phyloP scores from a whole-genome alignment of 1,140 invertebrate species.

The Teleopsis dalmanni region DNA sequence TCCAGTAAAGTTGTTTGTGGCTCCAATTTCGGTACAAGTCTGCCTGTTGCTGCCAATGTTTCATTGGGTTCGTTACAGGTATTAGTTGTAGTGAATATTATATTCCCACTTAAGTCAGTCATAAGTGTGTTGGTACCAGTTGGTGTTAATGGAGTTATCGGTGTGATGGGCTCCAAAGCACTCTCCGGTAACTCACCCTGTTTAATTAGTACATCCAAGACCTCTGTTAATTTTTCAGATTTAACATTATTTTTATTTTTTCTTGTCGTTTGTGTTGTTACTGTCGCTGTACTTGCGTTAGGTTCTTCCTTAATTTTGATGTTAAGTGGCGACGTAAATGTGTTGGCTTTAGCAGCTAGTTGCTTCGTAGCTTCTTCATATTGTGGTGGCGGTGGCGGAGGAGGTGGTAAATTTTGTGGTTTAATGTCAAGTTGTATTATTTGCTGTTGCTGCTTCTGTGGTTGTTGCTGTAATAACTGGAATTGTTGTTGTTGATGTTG shows the following conservation, averaged over 20 bases:
- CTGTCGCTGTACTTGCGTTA: neutral
- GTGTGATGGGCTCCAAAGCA: constrained; percentile 61
- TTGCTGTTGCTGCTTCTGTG: constrained; percentile 21
- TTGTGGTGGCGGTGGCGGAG: constrained; percentile 48
- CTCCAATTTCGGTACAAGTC: constrained; percentile 1
- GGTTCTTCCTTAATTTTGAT: constrained; percentile 40
- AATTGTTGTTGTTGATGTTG: constrained; percentile 20
- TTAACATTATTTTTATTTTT: constrained; percentile 54
- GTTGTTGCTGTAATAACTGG: constrained; percentile 19
- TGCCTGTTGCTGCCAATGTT: neutral
- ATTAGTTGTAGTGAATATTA: constrained; percentile 11
- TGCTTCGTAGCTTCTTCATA: constrained; percentile 67
- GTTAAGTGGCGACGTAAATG: constrained; percentile 18
- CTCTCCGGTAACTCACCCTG: constrained; percentile 87
- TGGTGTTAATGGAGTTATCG: constrained; percentile 45
- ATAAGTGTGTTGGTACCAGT: constrained; percentile 15
- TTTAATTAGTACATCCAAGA: constrained; percentile 89
- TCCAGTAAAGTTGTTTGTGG: constrained; percentile 16
- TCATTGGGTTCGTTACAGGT: neutral
- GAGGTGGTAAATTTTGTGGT: constrained; percentile 30
- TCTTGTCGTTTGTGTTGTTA: constrained; percentile 1
- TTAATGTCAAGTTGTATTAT: constrained; percentile 45
- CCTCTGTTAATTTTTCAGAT: constrained; percentile 86
- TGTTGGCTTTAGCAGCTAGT: constrained; percentile 31
- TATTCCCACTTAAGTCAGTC: constrained; percentile 15